Base-by-base conservation (phyloP, 2,797 vertebrate species). In the Spizella passerina region DNA sequence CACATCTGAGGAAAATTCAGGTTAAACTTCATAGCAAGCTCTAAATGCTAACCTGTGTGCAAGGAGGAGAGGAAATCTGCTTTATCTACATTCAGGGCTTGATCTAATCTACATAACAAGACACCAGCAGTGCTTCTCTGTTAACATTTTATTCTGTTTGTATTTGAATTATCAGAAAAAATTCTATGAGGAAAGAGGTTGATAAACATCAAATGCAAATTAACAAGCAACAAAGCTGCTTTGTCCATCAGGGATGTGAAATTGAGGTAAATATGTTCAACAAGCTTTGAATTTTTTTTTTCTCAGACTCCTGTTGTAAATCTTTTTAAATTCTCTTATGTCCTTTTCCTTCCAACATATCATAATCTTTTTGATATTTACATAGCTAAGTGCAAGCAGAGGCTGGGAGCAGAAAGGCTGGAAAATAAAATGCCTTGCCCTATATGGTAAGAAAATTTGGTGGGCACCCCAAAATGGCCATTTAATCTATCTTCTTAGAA, bases 311-410 rank as follows among this genome's bases (percentile, higher is more conserved):
- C 38, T 43, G 4, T 64, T 91, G 44, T 76, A 90, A 94, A 65
- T 65, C 4, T 80, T 77, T 63, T 64, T 0, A 70, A 91, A 86
- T 86, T 96, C 73, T 92, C 52, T 26, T 39, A 50, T 84, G 79
- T 88, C 77, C 82, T 93, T 95, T 89, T 21, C 47, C 44, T 88
- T 88, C 56, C 59, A 71, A 29, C 8, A 8, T 38, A 34, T 14
- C 43, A 6, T 93, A 92, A 94, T 93, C 92, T 95, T 96, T 82
- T 43, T 96, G 95, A 75, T 94, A 94, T 95, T 94, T 94, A 86
- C 17, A 0, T 78, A 91, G 90, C 34, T 11, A 18, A 92, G 61
- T 50, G 34, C 79, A 69, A 85, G 88, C 57, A 75, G 43, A 85
- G 57, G 22, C 78, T 91, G 83, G 60, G 55, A 89, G 41, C 55